Conservation (phyloP, 2,797 vertebrate genomes). For the Hapalemur alaotrensis region DNA sequence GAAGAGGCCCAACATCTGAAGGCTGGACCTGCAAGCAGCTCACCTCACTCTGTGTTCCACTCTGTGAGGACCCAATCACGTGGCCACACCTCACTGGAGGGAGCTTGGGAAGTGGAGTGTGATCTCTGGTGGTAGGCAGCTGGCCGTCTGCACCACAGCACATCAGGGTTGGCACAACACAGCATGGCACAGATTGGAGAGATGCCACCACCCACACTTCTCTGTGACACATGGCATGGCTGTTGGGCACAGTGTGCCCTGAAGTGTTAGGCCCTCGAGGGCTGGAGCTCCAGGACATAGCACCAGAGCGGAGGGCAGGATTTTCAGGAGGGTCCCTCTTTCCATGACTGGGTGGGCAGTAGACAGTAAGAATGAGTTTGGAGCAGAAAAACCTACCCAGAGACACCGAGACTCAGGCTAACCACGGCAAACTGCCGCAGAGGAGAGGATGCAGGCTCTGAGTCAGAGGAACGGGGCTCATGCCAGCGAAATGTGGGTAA, state of each 20-base stretch:
- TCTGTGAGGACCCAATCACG: not conserved
- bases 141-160: not conserved
- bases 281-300: not conserved
- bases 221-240: accelerated
- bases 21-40: not conserved
- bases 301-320: not conserved
- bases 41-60: accelerated
- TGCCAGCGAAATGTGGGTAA: not conserved
- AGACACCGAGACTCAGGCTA: not conserved
- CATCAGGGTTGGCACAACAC: not conserved
- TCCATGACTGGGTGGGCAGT: not conserved
- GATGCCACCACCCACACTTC: not conserved
- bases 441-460: not conserved
- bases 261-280: not conserved
- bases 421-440: not conserved
- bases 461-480: not conserved
- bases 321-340: not conserved
- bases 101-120: not conserved
- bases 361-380: not conserved
- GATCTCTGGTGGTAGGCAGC: not conserved
- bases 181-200: not conserved
- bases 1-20: not conserved
- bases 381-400: not conserved
- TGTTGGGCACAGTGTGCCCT: not conserved
- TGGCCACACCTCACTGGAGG: not conserved